phyloP scores from a whole-genome alignment of 2,888 invertebrate species.

The Diplazon laetatorius region DNA sequence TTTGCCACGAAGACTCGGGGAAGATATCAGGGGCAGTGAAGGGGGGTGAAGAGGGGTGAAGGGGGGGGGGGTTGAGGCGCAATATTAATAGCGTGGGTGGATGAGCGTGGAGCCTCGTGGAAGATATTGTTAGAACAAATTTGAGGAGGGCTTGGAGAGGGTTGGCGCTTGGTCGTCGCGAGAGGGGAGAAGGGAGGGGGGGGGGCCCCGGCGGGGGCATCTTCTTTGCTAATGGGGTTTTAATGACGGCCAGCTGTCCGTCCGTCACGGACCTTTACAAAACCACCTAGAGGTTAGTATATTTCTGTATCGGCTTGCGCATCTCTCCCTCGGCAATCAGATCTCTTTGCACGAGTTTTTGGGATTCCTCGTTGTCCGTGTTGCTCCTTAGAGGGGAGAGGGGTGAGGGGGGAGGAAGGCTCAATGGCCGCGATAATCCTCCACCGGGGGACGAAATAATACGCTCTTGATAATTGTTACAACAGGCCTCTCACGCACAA shows the following conservation, averaged over 20 bases:
- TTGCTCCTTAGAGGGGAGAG: too few relatives aligned
- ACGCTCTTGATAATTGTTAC: constrained; percentile 38
- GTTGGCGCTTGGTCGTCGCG: constrained; percentile 54
- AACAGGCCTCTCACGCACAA: neutral
- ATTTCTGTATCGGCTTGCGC: constrained; percentile 76
- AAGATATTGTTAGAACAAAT: constrained; percentile 80
- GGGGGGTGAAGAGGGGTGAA: too few relatives aligned
- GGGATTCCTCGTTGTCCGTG: neutral
- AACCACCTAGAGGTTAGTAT: constrained; percentile 76
- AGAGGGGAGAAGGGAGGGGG: constrained; percentile 63
- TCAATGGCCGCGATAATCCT: constrained; percentile 39
- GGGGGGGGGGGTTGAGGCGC: constrained; percentile 59
- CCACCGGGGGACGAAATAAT: constrained; percentile 22
- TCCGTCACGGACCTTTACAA: constrained; percentile 80
- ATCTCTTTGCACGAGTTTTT: constrained; percentile 35
- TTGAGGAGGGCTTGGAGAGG: constrained; percentile 69
- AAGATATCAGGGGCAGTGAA: too few relatives aligned
- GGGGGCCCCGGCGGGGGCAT: constrained; percentile 71
- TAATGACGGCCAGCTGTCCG: constrained; percentile 83
- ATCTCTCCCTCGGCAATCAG: constrained; percentile 59
- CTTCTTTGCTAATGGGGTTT: constrained; percentile 77
- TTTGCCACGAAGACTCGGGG: too few relatives aligned
- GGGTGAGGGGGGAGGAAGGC: too few relatives aligned
- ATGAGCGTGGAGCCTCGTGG: constrained; percentile 72
- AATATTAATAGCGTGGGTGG: constrained; percentile 81